Evolutionary conservation across 2,113 vertebrate species (phyloP).

Genomic region (Thamnaconus septentrionalis): DNA sequence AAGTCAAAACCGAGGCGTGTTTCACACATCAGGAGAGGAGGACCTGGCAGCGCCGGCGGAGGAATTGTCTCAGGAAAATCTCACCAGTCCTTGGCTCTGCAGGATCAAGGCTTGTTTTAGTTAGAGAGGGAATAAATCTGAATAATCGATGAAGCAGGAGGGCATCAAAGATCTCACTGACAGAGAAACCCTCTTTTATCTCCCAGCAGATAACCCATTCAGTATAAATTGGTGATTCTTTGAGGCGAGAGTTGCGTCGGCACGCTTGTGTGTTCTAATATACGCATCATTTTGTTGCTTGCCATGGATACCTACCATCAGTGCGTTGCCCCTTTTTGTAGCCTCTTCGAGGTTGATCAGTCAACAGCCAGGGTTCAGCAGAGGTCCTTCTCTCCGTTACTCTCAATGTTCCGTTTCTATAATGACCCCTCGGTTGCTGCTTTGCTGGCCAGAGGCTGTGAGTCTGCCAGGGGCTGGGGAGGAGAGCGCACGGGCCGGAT

Average conservation of each 20-base stretch:
- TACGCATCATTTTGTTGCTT: no score
- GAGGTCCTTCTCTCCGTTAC: no score
- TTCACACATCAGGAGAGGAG: neutral
- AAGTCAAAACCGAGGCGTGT: neutral
- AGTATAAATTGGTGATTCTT: neutral
- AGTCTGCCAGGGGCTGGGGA: no score
- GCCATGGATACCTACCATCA: no score
- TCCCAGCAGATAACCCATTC: slow-evolving; percentile 13
- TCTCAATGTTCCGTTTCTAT: no score
- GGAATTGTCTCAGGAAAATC: neutral
- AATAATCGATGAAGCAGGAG: slow-evolving; percentile 35
- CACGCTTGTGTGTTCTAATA: no score
- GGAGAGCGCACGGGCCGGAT: no score
- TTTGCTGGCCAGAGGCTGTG: no score
- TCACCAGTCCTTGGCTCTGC: slow-evolving; percentile 18
- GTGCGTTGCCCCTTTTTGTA: no score
- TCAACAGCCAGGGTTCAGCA: no score
- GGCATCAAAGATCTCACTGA: slow-evolving; percentile 18
- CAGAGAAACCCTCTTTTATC: slow-evolving; percentile 32
- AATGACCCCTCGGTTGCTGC: no score
- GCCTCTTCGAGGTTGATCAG: no score
- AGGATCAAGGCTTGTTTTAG: slow-evolving; percentile 12
- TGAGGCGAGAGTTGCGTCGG: neutral
- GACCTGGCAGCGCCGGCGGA: neutral
- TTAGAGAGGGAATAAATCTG: slow-evolving; percentile 5